A percentile compares a stretch with the other conserved stretches of the same genome.
phyloP scores from a whole-genome alignment of 2,888 invertebrate species.

The Ochropleura plecta region DNA sequence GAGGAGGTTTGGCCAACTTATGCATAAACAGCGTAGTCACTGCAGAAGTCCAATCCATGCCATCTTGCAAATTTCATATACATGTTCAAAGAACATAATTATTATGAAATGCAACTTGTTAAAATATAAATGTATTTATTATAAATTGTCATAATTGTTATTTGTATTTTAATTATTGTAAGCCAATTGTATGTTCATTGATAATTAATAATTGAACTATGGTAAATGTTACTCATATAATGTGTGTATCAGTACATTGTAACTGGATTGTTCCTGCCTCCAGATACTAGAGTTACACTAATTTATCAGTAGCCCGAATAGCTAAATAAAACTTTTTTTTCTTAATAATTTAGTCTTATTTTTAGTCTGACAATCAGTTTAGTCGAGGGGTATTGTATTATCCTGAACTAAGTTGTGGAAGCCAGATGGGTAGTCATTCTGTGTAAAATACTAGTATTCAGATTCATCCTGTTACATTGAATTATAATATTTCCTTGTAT shows the following conservation, averaged over 20 bases:
- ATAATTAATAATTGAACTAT: neutral
- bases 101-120: slow-evolving; percentile 6
- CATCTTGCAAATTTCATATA: slow-evolving; percentile 97
- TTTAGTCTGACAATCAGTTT: too few relatives aligned
- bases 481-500: too few relatives aligned
- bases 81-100: slow-evolving; percentile 92
- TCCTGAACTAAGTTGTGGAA: too few relatives aligned
- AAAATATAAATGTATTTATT: slow-evolving; percentile 7
- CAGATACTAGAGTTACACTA: neutral
- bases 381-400: too few relatives aligned
- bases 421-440: too few relatives aligned
- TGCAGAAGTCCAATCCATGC: slow-evolving; percentile 98
- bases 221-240: neutral
- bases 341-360: neutral
- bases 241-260: neutral
- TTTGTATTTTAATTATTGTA: neutral
- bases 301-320: neutral
- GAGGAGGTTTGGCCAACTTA: slow-evolving; percentile 98
- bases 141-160: slow-evolving; percentile 9
- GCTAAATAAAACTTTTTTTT: neutral
- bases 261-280: neutral
- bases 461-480: too few relatives aligned
- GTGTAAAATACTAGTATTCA: too few relatives aligned
- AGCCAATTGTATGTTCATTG: neutral
- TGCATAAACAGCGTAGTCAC: slow-evolving; percentile 98